Conservation (phyloP, 2,797 vertebrate species). For the Pseudochirops corinnae region DNA sequence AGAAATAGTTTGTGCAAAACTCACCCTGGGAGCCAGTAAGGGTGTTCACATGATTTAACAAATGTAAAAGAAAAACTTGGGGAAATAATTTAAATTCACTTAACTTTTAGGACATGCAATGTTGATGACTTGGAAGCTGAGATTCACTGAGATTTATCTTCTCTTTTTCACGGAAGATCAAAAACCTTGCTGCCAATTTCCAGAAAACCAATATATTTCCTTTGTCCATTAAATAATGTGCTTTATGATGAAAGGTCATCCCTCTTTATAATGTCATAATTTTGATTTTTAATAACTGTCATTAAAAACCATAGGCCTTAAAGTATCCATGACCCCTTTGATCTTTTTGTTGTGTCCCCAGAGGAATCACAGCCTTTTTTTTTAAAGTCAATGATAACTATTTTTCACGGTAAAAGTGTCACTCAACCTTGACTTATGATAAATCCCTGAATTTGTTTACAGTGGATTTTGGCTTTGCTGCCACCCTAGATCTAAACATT, state of each 20-base stretch:
- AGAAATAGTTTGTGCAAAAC: neutral
- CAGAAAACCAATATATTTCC: neutral
- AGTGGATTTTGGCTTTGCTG: neutral
- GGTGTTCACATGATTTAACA: neutral
- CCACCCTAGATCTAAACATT: neutral
- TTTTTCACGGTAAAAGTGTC: neutral
- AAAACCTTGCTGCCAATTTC: neutral
- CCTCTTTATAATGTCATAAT: neutral
- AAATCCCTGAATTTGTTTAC: neutral
- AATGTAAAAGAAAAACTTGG: neutral
- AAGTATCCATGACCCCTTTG: neutral
- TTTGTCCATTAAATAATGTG: neutral
- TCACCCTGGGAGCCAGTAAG: neutral
- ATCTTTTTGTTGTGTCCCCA: neutral
- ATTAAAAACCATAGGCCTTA: neutral
- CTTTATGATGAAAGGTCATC: constrained; percentile 2
- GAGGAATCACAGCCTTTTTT: neutral
- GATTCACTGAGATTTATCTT: constrained; percentile 20
- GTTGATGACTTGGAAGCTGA: neutral
- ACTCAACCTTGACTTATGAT: neutral
- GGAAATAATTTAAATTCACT: neutral
- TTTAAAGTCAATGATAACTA: neutral
- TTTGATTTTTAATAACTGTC: neutral
- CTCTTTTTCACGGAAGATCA: constrained; percentile 50
- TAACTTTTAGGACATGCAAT: constrained; percentile 11